A percentile compares a stretch with the other conserved stretches of the same genome.
These are phyloP conservation scores for Gouania willdenowi DNA, from an alignment of 2,797 vertebrate genomes.

Conservation along the genomic window DNA sequence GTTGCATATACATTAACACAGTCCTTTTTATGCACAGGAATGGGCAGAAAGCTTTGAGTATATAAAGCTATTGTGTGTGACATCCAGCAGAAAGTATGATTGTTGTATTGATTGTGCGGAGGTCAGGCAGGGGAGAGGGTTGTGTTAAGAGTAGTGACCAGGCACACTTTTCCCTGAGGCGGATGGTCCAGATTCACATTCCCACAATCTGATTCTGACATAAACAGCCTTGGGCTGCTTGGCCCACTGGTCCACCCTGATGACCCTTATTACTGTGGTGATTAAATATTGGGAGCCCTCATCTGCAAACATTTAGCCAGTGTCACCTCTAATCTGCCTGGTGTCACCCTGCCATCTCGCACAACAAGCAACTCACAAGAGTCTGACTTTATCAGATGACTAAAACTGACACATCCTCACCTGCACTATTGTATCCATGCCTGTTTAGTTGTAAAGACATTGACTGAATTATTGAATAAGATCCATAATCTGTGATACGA, in stretches of 20 bases:
- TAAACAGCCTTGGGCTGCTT: constrained; percentile 72
- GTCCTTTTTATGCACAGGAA: no score
- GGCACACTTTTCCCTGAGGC: constrained; percentile 70
- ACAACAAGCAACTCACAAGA: background rate
- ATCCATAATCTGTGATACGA: no score
- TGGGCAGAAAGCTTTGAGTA: constrained; percentile 9
- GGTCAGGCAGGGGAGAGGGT: constrained; percentile 79
- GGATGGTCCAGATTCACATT: constrained; percentile 56
- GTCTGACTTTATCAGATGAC: no score
- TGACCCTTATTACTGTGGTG: constrained; percentile 72
- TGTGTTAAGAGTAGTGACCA: constrained; percentile 63
- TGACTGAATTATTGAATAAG: no score
- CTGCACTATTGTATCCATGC: no score
- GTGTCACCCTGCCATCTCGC: constrained; percentile 45
- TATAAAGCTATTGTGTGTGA: constrained; percentile 28
- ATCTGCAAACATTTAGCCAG: constrained; percentile 86
- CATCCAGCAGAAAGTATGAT: constrained; percentile 24
- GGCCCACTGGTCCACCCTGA: constrained; percentile 56
- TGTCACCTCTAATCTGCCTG: constrained; percentile 59
- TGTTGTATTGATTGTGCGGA: constrained; percentile 61
- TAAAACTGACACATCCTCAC: background rate
- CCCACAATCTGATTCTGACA: constrained; percentile 45
- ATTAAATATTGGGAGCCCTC: constrained; percentile 76
- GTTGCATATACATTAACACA: no score
- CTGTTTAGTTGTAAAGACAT: no score